Evolutionary conservation across 2,797 vertebrate species (phyloP).

Genomic region (Esox lucius): DNA sequence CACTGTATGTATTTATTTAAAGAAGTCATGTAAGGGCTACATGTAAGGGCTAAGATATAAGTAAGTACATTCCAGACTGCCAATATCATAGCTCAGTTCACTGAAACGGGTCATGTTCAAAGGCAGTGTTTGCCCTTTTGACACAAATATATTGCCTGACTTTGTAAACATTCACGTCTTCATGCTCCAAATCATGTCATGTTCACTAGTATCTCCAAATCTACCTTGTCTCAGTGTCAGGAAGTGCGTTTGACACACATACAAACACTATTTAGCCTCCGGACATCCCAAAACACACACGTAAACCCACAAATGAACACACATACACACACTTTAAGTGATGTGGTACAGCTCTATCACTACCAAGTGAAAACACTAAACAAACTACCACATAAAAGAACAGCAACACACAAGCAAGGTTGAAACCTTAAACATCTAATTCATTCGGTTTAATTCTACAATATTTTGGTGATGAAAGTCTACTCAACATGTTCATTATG

Average conservation of each 20-base stretch:
- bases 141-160: slow-evolving; percentile 39
- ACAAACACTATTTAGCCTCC: slow-evolving; percentile 46
- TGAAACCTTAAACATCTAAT: not conserved
- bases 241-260: slow-evolving; percentile 62
- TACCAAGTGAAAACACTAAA: not conserved
- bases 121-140: slow-evolving; percentile 19
- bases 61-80: not conserved
- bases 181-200: slow-evolving; percentile 52
- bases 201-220: slow-evolving; percentile 47
- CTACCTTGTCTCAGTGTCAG: slow-evolving; percentile 62
- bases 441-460: not conserved
- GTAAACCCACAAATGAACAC: not conserved
- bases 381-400: not conserved
- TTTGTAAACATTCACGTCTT: slow-evolving; percentile 21
- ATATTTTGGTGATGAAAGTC: not conserved
- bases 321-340: not conserved
- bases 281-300: slow-evolving; percentile 33
- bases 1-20: too few species aligned
- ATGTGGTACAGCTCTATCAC: not conserved
- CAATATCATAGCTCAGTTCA: not conserved
- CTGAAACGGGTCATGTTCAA: slow-evolving; percentile 16
- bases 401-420: not conserved
- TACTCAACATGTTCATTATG: not conserved
- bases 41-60: not conserved
- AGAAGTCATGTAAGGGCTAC: too few species aligned